These are phyloP conservation scores for Apeltes quadracus DNA, from an alignment of 2,113 vertebrate species.

Conservation along the genomic window DNA sequence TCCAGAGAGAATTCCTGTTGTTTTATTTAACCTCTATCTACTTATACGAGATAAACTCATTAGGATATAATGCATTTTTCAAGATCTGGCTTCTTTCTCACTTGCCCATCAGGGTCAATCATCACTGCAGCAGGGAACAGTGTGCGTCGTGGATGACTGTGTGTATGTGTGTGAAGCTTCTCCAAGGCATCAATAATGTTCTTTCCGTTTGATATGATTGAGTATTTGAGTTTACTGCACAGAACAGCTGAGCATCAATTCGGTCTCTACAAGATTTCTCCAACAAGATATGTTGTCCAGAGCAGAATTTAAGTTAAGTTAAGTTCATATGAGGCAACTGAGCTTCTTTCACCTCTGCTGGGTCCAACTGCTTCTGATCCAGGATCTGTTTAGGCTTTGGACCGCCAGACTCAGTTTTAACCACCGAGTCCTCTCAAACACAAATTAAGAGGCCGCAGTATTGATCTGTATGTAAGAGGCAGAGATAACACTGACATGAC, in stretches of 20 bases:
- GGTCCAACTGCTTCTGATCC: conserved; percentile 31
- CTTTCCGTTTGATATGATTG: conserved; percentile 43
- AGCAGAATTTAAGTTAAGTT: conserved; percentile 17
- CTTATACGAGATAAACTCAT: conserved; percentile 59
- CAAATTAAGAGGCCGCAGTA: conserved; percentile 37
- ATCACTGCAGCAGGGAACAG: conserved; percentile 21
- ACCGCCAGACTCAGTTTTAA: conserved; percentile 20
- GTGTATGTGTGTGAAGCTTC: conserved; percentile 38
- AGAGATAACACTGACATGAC: conserved; percentile 48
- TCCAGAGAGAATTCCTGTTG: conserved; percentile 62
- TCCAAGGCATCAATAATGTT: conserved; percentile 64
- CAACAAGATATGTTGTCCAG: conserved; percentile 17
- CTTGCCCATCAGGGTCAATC: conserved; percentile 42
- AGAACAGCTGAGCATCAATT: conserved; percentile 44
- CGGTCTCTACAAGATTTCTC: conserved; percentile 36
- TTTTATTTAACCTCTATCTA: conserved; percentile 69
- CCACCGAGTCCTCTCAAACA: conserved; percentile 19
- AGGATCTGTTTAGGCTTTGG: conserved; percentile 35
- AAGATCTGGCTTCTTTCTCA: conserved; percentile 46
- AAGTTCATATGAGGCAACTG: conserved; percentile 20
- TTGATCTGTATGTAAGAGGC: conserved; percentile 41
- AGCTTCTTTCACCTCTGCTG: conserved; percentile 3
- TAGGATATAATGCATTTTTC: conserved; percentile 66
- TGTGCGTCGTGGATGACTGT: conserved; percentile 19
- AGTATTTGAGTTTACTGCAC: conserved; percentile 40